Percentiles rank a stretch among this genome's conserved stretches.
Evolutionary conservation across 2,797 vertebrate genomes (phyloP).

Genomic region (Pangasius mekongensis): DNA sequence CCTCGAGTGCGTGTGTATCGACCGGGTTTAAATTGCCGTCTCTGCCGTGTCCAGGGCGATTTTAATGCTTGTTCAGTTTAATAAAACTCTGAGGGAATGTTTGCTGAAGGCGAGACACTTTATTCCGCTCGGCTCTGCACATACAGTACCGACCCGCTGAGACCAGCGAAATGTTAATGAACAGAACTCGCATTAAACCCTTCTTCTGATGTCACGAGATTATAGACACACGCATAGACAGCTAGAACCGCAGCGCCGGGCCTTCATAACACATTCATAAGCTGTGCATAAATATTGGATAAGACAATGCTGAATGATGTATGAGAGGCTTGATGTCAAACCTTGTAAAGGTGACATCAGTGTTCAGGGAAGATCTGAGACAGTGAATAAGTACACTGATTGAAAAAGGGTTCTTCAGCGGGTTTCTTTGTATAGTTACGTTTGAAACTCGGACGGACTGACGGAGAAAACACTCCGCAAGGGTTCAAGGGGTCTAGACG

Average conservation of each 20-base stretch:
- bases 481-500: background rate
- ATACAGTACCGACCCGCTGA: background rate
- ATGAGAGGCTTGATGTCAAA: background rate
- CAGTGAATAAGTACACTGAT: background rate
- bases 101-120: constrained; percentile 12
- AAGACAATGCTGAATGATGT: background rate
- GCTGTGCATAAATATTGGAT: too few species aligned
- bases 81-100: constrained; percentile 6
- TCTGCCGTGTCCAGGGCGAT: background rate
- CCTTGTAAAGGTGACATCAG: background rate
- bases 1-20: background rate
- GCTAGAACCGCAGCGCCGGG: too few species aligned
- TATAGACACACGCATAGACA: background rate
- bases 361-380: background rate
- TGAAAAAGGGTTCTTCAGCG: background rate
- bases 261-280: background rate
- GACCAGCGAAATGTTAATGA: background rate
- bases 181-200: background rate
- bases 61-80: constrained; percentile 20
- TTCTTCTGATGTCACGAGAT: background rate
- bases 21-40: background rate
- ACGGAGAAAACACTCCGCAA: background rate
- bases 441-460: background rate
- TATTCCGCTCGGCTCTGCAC: background rate
- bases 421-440: background rate